Base-by-base conservation (phyloP, 2,888 invertebrate species). In the Lissonota sp. region DNA sequence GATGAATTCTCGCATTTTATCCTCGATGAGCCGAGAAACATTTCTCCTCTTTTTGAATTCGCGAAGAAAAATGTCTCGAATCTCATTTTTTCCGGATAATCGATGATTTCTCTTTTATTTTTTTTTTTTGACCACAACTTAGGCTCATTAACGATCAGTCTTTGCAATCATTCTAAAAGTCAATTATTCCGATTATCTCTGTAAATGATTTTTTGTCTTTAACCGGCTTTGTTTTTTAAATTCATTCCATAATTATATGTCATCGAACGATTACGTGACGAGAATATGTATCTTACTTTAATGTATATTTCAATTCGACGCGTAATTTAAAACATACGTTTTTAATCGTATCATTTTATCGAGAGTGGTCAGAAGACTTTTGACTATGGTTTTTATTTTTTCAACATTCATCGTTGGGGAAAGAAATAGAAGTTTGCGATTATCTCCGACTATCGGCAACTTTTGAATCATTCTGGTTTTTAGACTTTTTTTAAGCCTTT, bases 111-210 rank as follows among this genome's bases (percentile, higher is more conserved):
- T 75, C n/a, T 46, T 8, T 10, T 8, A 46, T 49, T 49, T 10
- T n/a, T 49, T 49, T n/a, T 49, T 49, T 49, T 62, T 73, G 26
- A 63, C 67, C 42, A 51, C 74, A 75, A 58, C 79, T 81, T 84
- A 84, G 85, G 80, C 81, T 86, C 82, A 80, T 84, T 84, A 75
- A 84, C 84, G 79, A 85, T 89, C 88, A 87, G 89, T 89, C 88
- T 87, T 88, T 84, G 26, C 26, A 81, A 77, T 80, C 82, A 78
- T 82, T 84, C 51, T 51, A 82, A 84, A 83, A 72, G 62, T 70
- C 64, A 75, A 66, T 40, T 44, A 10, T 44, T 44, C 7, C 44
- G 44, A 10, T 44, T 44, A 44, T 44, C 4, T 44, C 1, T 44
- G n/a, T n/a, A n/a, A 10, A 10, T 44, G 44, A 44, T 66, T 10